phyloP scores from a whole-genome alignment of 2,113 vertebrate genomes.

The Cryptomyrus ogoouensis region DNA sequence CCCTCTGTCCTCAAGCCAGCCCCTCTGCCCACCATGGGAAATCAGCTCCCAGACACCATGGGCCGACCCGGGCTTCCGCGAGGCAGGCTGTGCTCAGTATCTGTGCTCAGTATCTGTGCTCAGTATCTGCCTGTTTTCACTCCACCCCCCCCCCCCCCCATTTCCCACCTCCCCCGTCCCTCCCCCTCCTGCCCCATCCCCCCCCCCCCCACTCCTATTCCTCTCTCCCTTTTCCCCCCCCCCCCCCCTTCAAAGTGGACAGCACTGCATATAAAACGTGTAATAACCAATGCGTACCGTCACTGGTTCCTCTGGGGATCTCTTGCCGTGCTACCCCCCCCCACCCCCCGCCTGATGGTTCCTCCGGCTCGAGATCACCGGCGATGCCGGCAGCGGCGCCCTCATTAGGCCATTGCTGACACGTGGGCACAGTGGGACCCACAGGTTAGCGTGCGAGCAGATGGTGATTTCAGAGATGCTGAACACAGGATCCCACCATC shows the following conservation, averaged over 20 bases:
- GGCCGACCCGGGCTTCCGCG: too few species aligned
- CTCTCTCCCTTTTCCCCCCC: neutral
- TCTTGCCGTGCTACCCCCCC: neutral
- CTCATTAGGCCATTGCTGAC: conserved; percentile 42
- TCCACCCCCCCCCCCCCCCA: neutral
- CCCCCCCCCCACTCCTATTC: neutral
- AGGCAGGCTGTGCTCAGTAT: neutral
- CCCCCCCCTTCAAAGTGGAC: too few species aligned
- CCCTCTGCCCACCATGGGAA: too few species aligned
- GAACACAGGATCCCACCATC: neutral
- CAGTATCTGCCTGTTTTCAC: neutral
- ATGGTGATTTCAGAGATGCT: conserved; percentile 7
- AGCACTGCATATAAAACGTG: too few species aligned
- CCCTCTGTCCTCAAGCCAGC: neutral
- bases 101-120: neutral
- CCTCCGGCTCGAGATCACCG: neutral
- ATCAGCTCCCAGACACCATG: too few species aligned
- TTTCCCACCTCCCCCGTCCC: too few species aligned
- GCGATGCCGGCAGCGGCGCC: conserved; percentile 41
- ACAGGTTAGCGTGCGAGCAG: neutral
- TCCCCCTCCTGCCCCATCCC: too few species aligned
- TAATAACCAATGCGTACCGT: neutral
- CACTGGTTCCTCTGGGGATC: neutral
- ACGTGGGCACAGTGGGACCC: conserved; percentile 16
- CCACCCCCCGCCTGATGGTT: neutral